Evolutionary conservation across 2,113 vertebrate genomes (phyloP).

Genomic region (Cyphomyrus discorhynchus): DNA sequence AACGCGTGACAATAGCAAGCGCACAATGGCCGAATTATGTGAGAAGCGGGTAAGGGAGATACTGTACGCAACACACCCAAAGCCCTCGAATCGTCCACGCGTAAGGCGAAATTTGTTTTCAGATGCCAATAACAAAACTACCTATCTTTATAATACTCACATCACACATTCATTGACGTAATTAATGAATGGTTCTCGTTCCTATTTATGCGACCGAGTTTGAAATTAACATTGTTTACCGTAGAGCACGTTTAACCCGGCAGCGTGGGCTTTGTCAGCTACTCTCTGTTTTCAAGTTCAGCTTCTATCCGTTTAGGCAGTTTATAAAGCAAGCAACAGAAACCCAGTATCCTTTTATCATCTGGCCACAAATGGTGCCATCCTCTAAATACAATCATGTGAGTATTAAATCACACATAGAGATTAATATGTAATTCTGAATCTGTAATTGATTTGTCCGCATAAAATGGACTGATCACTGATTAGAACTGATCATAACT

Average conservation of each 20-base stretch:
- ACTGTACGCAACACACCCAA: background rate
- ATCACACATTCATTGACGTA: background rate
- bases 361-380: background rate
- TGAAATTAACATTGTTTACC: background rate
- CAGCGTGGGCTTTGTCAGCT: background rate
- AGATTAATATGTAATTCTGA: background rate
- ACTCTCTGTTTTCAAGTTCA: background rate
- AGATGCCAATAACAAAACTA: background rate
- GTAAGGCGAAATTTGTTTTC: background rate
- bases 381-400: background rate
- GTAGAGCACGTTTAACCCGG: background rate
- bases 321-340: background rate
- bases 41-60: background rate
- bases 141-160: background rate
- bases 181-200: background rate
- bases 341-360: background rate
- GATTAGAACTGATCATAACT: background rate
- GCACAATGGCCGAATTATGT: background rate
- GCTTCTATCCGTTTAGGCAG: background rate
- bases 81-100: background rate
- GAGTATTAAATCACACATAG: background rate
- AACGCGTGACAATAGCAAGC: background rate
- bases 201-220: background rate
- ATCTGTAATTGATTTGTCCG: background rate
- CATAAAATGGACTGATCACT: background rate